A percentile compares a stretch with the other conserved stretches of the same genome.
Evolutionary conservation across 2,113 vertebrate genomes (phyloP).

Genomic region (Conger conger): DNA sequence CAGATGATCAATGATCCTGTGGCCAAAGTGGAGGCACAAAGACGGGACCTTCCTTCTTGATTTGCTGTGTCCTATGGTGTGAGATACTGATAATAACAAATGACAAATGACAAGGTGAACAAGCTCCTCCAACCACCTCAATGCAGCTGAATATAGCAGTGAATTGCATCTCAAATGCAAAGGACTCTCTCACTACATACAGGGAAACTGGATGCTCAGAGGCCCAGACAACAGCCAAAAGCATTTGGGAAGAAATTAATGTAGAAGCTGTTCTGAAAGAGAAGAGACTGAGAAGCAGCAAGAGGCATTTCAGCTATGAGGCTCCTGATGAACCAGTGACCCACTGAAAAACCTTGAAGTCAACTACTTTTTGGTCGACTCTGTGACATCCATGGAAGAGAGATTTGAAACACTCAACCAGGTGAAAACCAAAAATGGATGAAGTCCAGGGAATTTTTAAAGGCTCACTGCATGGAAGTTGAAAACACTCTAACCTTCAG

Average conservation of each 20-base stretch:
- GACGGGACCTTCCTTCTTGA: conserved; percentile 30
- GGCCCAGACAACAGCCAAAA: conserved; percentile 32
- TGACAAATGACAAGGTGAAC: conserved; percentile 28
- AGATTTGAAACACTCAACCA: conserved; percentile 20
- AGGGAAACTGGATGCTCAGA: conserved; percentile 32
- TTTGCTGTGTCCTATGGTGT: conserved; percentile 31
- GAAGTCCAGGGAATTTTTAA: conserved; percentile 11
- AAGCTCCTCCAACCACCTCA: conserved; percentile 29
- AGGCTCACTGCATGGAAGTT: conserved; percentile 15
- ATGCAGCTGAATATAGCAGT: conserved; percentile 35
- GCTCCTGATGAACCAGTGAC: conserved; percentile 24
- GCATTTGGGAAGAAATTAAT: conserved; percentile 38
- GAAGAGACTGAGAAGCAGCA: conserved; percentile 31
- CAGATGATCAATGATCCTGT: neutral
- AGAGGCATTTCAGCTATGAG: conserved; percentile 30
- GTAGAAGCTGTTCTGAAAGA: conserved; percentile 37
- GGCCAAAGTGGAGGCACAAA: conserved; percentile 14
- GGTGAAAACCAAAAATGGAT: conserved; percentile 19
- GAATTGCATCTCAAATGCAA: conserved; percentile 32
- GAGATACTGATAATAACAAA: conserved; percentile 17
- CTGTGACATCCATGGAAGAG: conserved; percentile 21
- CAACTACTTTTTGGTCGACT: conserved; percentile 15
- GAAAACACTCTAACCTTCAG: conserved; percentile 21
- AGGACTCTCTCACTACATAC: conserved; percentile 34
- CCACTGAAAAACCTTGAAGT: conserved; percentile 22